Base-by-base conservation (phyloP, 2,888 invertebrate genomes). In the Cheilosia urbana region DNA sequence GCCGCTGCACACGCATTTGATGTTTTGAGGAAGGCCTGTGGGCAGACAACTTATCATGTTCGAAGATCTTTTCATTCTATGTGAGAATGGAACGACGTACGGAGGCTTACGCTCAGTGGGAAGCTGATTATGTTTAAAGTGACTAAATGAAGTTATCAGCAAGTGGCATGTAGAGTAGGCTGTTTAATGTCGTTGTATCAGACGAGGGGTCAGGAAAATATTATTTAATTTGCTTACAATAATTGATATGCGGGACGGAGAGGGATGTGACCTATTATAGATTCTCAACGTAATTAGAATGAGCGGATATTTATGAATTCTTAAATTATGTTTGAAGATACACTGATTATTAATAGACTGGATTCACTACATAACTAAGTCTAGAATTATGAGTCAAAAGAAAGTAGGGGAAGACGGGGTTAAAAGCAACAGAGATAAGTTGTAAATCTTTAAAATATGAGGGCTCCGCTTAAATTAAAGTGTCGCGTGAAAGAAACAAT, bases 261-360 rank as follows among this genome's bases (percentile, higher is more conserved):
- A 51, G 69, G 69, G 69, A 78, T 69, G 77, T 78, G 77, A 78
- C 68, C 77, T 47, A 78, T 78, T 78, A 63, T 27, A 9, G 76
- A 53, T 45, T 55, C 49, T 55, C 9, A 15, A 77, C 45, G 68
- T 60, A 77, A 77, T 63, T 73, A 73, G 19, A 57, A 42, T 9
- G 30, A 37, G 40, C 40, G 53, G 55, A 68, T 17, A 30, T 9
- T 30, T 7, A 7, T 6, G 9, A 2, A 2, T 30, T 30, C 9
- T 30, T 30, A 30, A 30, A 30, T 30, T 30, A 30, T 30, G 7
- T 9, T 30, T 0, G 2, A 30, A 30, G 30, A 30, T 30, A 30
- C 9, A 30, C 9, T 9, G 30, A 9, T n/a, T n/a, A n/a, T n/a
- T n/a, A 2, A 30, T 30, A 9, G 30, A 30, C 7, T 30, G 30